Evolutionary conservation across 2,113 vertebrate species (phyloP).

Genomic region (Mirounga angustirostris): DNA sequence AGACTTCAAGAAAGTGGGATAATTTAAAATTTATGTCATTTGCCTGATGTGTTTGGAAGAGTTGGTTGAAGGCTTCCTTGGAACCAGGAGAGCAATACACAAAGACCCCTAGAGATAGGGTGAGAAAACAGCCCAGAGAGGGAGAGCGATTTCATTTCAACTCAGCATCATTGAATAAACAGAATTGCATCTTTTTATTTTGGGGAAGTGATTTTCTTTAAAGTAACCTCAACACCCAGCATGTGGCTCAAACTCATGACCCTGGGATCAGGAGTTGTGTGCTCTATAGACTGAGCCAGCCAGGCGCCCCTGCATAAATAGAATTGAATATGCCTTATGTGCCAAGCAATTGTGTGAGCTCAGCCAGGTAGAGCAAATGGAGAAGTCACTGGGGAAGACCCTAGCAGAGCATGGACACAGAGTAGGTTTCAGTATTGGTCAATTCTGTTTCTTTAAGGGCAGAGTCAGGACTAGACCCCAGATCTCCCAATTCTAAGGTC

Average conservation of each 20-base stretch:
- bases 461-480: not conserved
- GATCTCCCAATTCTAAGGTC: not conserved
- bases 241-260: not conserved
- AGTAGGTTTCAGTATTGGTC: not conserved
- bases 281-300: not conserved
- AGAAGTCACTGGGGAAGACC: not conserved
- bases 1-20: not conserved
- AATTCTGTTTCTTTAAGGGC: not conserved
- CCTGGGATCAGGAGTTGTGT: not conserved
- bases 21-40: not conserved
- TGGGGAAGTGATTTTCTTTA: not conserved
- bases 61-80: not conserved
- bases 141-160: not conserved
- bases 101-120: not conserved
- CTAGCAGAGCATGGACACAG: not conserved
- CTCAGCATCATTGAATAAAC: not conserved
- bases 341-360: not conserved
- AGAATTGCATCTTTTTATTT: not conserved
- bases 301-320: not conserved
- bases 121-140: not conserved
- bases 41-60: not conserved
- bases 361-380: not conserved
- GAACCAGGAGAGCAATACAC: not conserved
- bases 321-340: not conserved
- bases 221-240: not conserved